Conservation (phyloP, 1,140 invertebrate species). For the Drosophila triauraria region DNA sequence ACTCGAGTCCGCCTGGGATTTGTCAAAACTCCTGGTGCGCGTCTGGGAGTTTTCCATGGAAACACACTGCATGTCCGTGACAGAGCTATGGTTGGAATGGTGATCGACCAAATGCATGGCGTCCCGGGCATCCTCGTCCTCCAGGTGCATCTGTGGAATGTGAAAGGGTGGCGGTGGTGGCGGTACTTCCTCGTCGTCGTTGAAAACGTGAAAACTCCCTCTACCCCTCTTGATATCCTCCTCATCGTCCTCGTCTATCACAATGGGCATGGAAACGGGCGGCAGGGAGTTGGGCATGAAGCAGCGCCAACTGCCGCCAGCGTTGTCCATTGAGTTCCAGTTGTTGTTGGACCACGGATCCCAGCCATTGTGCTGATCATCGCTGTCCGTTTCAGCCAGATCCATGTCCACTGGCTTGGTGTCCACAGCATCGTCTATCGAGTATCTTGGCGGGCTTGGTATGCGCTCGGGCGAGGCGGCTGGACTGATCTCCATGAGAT, state of each 20-base stretch:
- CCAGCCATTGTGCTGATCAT: conserved; percentile 51
- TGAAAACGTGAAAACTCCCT: not conserved
- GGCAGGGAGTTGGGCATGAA: conserved; percentile 57
- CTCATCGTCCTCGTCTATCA: conserved; percentile 66
- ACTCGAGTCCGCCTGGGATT: conserved; percentile 41
- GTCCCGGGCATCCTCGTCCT: conserved; percentile 69
- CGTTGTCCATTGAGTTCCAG: conserved; percentile 37
- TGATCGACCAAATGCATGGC: conserved; percentile 54
- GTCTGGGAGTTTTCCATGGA: conserved; percentile 71
- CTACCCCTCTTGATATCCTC: not conserved
- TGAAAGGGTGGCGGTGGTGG: conserved; percentile 70
- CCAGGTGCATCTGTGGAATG: conserved; percentile 63
- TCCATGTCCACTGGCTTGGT: conserved; percentile 83
- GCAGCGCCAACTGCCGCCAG: conserved; percentile 59
- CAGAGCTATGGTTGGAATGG: conserved; percentile 49
- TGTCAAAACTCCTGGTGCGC: conserved; percentile 13
- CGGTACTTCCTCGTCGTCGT: conserved; percentile 58
- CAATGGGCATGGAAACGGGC: conserved; percentile 64
- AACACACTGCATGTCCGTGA: conserved; percentile 64
- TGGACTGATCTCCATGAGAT: conserved; percentile 82
- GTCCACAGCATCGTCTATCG: conserved; percentile 39
- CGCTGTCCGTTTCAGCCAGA: conserved; percentile 75
- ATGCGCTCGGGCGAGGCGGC: conserved; percentile 64
- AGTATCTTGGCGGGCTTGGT: conserved; percentile 34
- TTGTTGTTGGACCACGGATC: conserved; percentile 43